phyloP scores from a whole-genome alignment of 2,797 vertebrate genomes.

The Melanotaenia parkinsoni region DNA sequence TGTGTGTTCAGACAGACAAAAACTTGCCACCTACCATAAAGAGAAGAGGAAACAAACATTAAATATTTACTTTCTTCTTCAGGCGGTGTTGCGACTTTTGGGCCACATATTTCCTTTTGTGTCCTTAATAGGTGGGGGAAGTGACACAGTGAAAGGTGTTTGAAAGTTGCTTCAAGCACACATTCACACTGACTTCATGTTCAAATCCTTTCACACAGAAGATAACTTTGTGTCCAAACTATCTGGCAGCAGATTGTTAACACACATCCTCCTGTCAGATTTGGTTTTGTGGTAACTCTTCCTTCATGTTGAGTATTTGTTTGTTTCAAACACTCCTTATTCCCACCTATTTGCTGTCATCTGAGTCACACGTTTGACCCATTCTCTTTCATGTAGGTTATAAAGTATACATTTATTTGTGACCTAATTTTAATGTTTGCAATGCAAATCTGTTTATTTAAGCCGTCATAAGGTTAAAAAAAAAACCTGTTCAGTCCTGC shows the following conservation, averaged over 20 bases:
- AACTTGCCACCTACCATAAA: constrained; percentile 79
- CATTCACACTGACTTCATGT: constrained; percentile 47
- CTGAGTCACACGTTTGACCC: background rate
- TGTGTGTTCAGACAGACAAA: constrained; percentile 75
- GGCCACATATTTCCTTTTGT: constrained; percentile 79
- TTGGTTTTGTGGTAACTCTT: constrained; percentile 40
- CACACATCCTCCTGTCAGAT: constrained; percentile 29
- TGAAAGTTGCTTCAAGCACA: constrained; percentile 41
- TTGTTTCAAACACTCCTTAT: constrained; percentile 18
- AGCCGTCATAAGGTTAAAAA: constrained; percentile 21
- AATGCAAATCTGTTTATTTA: background rate
- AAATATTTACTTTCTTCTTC: constrained; percentile 82
- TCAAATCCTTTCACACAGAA: constrained; percentile 25
- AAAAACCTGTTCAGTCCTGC: constrained; percentile 35
- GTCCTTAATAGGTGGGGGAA: constrained; percentile 14
- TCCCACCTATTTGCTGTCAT: background rate
- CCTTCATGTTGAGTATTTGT: constrained; percentile 19
- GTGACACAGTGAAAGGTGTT: constrained; percentile 49
- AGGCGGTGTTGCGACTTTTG: constrained; percentile 72
- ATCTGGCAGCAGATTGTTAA: constrained; percentile 24
- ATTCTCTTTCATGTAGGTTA: background rate
- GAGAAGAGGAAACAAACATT: constrained; percentile 77
- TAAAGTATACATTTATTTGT: background rate
- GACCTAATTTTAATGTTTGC: too few species aligned
- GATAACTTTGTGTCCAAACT: constrained; percentile 18